Conservation (phyloP, 2,888 invertebrate genomes). For the Papilio elwesi region DNA sequence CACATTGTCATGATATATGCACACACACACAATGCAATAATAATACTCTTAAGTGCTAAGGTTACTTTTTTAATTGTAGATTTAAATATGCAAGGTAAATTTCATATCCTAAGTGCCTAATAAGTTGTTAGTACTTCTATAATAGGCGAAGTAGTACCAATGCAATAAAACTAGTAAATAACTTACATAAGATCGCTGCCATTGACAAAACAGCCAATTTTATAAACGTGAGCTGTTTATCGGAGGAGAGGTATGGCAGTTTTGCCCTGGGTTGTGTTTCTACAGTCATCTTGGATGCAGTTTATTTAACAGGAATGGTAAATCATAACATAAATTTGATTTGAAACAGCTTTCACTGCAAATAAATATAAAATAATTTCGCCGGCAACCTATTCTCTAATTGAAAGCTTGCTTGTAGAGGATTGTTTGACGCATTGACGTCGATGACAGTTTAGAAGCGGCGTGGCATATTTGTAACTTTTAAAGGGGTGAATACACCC, state of each 20-base stretch:
- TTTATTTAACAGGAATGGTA: conserved; percentile 42
- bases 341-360: conserved; percentile 42
- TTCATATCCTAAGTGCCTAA: background rate
- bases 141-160: background rate
- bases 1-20: too few species aligned
- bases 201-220: conserved; percentile 94
- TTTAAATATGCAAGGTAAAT: background rate
- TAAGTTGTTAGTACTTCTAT: background rate
- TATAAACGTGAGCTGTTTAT: conserved; percentile 82
- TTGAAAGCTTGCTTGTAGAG: conserved; percentile 46
- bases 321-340: conserved; percentile 53
- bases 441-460: conserved; percentile 66
- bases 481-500: conserved; percentile 33
- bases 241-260: conserved; percentile 74
- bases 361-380: conserved; percentile 52
- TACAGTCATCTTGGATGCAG: conserved; percentile 66
- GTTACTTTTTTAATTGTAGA: background rate
- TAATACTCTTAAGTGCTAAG: background rate
- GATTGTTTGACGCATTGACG: conserved; percentile 48
- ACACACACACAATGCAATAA: background rate
- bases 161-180: conserved; percentile 42
- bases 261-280: conserved; percentile 69
- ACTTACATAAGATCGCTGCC: conserved; percentile 96
- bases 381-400: conserved; percentile 74
- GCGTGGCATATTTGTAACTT: conserved; percentile 66